Evolutionary conservation across 2,888 invertebrate genomes (phyloP).

Genomic region (Hirtodrosophila cameraria): DNA sequence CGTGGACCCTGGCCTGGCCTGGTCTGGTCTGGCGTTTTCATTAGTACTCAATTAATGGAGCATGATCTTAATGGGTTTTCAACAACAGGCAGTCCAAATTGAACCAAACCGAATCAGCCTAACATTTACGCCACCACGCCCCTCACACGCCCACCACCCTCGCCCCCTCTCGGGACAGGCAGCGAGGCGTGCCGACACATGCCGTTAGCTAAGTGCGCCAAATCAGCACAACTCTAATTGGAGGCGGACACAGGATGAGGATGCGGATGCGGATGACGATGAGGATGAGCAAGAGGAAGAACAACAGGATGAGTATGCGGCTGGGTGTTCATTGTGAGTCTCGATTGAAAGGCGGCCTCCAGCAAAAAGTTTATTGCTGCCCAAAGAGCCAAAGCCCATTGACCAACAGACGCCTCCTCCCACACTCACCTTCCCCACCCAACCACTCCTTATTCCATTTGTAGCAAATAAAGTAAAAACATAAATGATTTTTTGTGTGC

Average conservation of each 20-base stretch:
- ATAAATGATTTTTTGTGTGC: slow-evolving; percentile 10
- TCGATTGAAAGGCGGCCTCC: slow-evolving; percentile 7
- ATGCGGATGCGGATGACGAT: slow-evolving; percentile 1
- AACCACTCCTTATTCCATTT: neutral
- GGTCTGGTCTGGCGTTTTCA: slow-evolving; percentile 58
- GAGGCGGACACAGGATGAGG: slow-evolving; percentile 49
- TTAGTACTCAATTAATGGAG: slow-evolving; percentile 80
- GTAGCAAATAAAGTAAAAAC: neutral
- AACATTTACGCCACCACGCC: slow-evolving; percentile 17
- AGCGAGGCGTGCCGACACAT: slow-evolving; percentile 50
- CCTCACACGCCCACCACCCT: neutral
- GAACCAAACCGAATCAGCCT: slow-evolving; percentile 46
- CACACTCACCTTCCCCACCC: slow-evolving; percentile 1
- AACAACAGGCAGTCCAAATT: slow-evolving; percentile 54
- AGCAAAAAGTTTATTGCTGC: slow-evolving; percentile 50
- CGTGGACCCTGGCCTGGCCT: slow-evolving; percentile 1
- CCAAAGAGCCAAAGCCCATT: slow-evolving; percentile 22
- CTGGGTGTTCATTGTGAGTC: slow-evolving; percentile 19
- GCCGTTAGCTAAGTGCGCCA: slow-evolving; percentile 72
- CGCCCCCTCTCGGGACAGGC: neutral
- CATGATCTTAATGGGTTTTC: slow-evolving; percentile 80
- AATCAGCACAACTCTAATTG: slow-evolving; percentile 76
- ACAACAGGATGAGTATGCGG: neutral
- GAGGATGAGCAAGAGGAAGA: neutral
- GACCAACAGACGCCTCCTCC: slow-evolving; percentile 4